Base-by-base conservation (phyloP, 1,140 invertebrate genomes). In the Pantala flavescens region DNA sequence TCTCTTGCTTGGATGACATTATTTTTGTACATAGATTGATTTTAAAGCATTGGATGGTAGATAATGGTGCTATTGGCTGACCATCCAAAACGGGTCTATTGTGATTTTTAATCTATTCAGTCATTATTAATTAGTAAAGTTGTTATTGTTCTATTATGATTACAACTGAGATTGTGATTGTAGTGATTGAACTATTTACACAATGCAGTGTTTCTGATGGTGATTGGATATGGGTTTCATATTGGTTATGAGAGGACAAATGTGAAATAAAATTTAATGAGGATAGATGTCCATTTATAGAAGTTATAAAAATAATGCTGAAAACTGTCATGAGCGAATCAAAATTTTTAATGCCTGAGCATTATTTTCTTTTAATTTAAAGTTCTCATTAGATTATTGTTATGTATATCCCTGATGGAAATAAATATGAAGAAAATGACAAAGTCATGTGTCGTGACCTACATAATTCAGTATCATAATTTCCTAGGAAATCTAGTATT, bases 61-160 rank as follows among this genome's bases (percentile, higher is more conserved):
- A 63, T 63, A 19, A 16, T 63, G 49, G 49, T 63, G 49, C 49
- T 63, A 63, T 63, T 63, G 49, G 49, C 49, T 63, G 49, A 63
- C 49, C 49, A 63, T 63, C 49, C n/a, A 21, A 63, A 63, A 63
- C 5, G n/a, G 49, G 49, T 63, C 49, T 63, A 16, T 63, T 63
- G 49, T 63, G 49, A 63, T 63, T 63, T 63, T 63, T 19, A 63
- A 63, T 63, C 49, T 3, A 63, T 63, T 63, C 49, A 63, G 49
- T 63, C 49, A 63, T 63, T 63, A 63, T 21, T 36, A 63, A 16
- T 63, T 63, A 63, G 49, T 63, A 63, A 63, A 3, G n/a, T 63
- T 63, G 49, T 63, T 63, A 63, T 63, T 63, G 12, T 7, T 3
- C 49, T 63, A 63, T 36, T 19, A 63, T 63, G 49, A 14, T 63